Conservation (phyloP, 1,140 invertebrate genomes). For the Drosophila rhopaloa region DNA sequence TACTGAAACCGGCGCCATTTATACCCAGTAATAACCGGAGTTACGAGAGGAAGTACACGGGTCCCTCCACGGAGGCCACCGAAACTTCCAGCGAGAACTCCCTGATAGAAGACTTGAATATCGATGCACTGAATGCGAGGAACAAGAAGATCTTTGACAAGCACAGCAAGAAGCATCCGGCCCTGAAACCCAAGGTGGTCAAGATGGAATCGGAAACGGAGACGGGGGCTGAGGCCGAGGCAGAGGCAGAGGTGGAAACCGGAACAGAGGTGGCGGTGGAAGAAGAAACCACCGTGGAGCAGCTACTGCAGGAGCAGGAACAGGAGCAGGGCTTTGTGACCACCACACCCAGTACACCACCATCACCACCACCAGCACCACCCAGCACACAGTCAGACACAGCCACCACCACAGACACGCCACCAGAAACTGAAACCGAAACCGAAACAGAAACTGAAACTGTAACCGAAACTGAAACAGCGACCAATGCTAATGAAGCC, state of each 20-base stretch:
- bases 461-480: conserved; percentile 29
- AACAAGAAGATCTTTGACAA: conserved; percentile 86
- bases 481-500: conserved; percentile 74
- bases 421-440: conserved; percentile 43
- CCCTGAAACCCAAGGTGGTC: conserved; percentile 70
- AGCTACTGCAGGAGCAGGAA: background rate
- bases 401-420: conserved; percentile 58
- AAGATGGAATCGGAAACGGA: conserved; percentile 33
- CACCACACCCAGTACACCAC: conserved; percentile 73
- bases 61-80: conserved; percentile 67
- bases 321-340: conserved; percentile 63
- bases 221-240: background rate
- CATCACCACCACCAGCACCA: conserved; percentile 64
- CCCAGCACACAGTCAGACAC: conserved; percentile 42
- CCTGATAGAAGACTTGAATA: conserved; percentile 83
- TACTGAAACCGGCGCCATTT: conserved; percentile 73
- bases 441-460: conserved; percentile 21
- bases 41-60: conserved; percentile 79
- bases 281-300: conserved; percentile 25
- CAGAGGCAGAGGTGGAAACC: conserved; percentile 22
- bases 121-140: conserved; percentile 85
- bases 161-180: conserved; percentile 83
- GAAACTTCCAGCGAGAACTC: conserved; percentile 66
- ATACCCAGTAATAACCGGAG: conserved; percentile 74
- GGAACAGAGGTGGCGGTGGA: conserved; percentile 34